These are phyloP conservation scores for Blennius ocellaris DNA, from an alignment of 2,113 vertebrate genomes.

Conservation along the genomic window DNA sequence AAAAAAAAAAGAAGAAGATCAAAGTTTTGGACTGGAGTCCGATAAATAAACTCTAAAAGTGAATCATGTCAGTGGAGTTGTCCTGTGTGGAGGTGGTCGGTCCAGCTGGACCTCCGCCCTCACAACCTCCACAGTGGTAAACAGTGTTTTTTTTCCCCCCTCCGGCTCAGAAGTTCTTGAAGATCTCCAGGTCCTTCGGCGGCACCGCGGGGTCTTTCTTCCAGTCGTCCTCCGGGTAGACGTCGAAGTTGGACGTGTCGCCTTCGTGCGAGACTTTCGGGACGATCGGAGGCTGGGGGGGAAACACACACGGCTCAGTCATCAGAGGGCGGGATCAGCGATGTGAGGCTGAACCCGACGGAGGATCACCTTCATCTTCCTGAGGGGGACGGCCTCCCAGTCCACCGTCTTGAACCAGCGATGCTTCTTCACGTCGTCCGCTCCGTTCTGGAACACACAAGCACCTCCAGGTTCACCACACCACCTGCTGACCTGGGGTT, in stretches of 20 bases:
- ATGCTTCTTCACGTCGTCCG: constrained; percentile 93
- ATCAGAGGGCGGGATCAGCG: too few species aligned
- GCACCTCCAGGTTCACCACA: neutral
- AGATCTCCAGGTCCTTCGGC: constrained; percentile 91
- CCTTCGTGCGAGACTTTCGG: constrained; percentile 93
- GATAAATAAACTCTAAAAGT: constrained; percentile 58
- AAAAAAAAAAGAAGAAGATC: neutral
- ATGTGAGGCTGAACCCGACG: too few species aligned
- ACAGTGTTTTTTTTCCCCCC: constrained; percentile 3
- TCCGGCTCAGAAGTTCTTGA: constrained; percentile 90
- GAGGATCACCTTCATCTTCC: constrained; percentile 63
- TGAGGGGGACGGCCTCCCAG: constrained; percentile 91
- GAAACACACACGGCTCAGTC: neutral
- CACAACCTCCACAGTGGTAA: constrained; percentile 15
- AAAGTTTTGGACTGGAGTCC: constrained; percentile 6
- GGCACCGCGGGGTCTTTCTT: constrained; percentile 85
- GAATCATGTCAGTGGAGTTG: constrained; percentile 44
- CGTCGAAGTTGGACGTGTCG: constrained; percentile 97
- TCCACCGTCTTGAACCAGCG: constrained; percentile 94
- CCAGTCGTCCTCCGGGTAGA: constrained; percentile 94
- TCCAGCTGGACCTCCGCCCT: too few species aligned
- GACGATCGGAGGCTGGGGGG: constrained; percentile 90
- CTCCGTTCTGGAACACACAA: constrained; percentile 88
- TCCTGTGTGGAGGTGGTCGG: neutral
- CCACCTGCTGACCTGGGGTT: too few species aligned